Percentiles rank a stretch among this genome's conserved stretches.
These are phyloP conservation scores for Danaus plexippus DNA, from an alignment of 1,140 invertebrate genomes.

Conservation along the genomic window DNA sequence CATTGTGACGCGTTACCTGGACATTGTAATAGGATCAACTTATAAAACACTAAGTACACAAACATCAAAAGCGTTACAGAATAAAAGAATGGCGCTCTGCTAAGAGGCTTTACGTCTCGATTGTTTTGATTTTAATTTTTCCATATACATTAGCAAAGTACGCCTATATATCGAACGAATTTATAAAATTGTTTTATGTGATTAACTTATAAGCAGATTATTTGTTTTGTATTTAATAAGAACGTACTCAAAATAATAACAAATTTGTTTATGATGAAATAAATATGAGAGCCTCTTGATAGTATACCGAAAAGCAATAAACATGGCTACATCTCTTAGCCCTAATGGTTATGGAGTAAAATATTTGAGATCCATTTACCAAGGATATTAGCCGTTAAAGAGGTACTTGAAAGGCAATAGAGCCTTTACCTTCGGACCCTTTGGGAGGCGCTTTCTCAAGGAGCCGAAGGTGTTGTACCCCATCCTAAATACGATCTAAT, in stretches of 20 bases:
- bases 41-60: constrained; percentile 68
- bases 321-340: constrained; percentile 57
- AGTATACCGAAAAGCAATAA: constrained; percentile 51
- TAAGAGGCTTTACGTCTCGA: constrained; percentile 56
- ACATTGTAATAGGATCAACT: constrained; percentile 70
- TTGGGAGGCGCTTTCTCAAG: constrained; percentile 60
- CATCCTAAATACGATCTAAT: constrained; percentile 73
- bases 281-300: constrained; percentile 23
- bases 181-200: background rate
- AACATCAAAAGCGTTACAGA: constrained; percentile 64
- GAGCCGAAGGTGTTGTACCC: constrained; percentile 66
- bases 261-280: constrained; percentile 23
- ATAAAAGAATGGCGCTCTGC: constrained; percentile 56
- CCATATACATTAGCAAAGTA: constrained; percentile 1
- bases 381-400: constrained; percentile 70
- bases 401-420: constrained; percentile 65
- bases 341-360: constrained; percentile 61
- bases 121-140: constrained; percentile 26
- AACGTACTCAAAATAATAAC: constrained; percentile 5
- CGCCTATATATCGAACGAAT: background rate
- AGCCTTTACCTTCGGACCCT: constrained; percentile 66
- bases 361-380: constrained; percentile 70
- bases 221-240: constrained; percentile 1
- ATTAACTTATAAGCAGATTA: no score
- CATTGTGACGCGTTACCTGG: constrained; percentile 65